Evolutionary conservation across 1,140 invertebrate genomes (phyloP).

Genomic region (Eupeodes corollae): DNA sequence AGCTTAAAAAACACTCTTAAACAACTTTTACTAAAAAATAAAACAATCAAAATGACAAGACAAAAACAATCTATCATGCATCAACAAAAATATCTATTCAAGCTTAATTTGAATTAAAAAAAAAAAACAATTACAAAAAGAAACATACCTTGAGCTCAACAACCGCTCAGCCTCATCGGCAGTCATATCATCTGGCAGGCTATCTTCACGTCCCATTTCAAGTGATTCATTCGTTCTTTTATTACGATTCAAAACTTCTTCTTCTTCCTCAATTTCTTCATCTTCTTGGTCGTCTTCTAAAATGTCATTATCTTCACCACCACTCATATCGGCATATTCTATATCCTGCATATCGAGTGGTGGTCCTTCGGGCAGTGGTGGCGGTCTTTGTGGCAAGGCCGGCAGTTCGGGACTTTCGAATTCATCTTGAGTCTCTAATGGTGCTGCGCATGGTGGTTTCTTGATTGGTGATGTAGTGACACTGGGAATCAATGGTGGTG

Average conservation of each 20-base stretch:
- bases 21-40: too few species aligned
- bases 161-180: slow-evolving; percentile 74
- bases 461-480: neutral
- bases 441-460: neutral
- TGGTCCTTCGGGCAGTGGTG: slow-evolving; percentile 8
- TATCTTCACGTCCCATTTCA: slow-evolving; percentile 17
- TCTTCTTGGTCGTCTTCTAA: slow-evolving; percentile 18
- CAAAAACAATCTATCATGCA: too few species aligned
- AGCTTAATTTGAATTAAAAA: too few species aligned
- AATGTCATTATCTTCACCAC: slow-evolving; percentile 38
- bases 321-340: slow-evolving; percentile 44
- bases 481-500: slow-evolving; percentile 15
- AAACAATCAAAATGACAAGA: too few species aligned
- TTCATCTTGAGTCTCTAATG: neutral
- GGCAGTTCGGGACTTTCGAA: slow-evolving; percentile 12
- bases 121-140: too few species aligned
- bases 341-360: slow-evolving; percentile 36
- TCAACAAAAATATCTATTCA: too few species aligned
- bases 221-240: slow-evolving; percentile 2
- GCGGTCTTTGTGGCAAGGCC: slow-evolving; percentile 21
- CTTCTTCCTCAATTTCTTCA: slow-evolving; percentile 31
- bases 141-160: slow-evolving; percentile 60
- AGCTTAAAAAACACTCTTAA: too few species aligned
- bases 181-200: slow-evolving; percentile 59
- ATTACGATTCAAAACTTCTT: slow-evolving; percentile 8